A percentile compares a stretch with the other conserved stretches of the same genome.
Conservation (phyloP, 2,888 invertebrate species). For the Autographa pulchrina region DNA sequence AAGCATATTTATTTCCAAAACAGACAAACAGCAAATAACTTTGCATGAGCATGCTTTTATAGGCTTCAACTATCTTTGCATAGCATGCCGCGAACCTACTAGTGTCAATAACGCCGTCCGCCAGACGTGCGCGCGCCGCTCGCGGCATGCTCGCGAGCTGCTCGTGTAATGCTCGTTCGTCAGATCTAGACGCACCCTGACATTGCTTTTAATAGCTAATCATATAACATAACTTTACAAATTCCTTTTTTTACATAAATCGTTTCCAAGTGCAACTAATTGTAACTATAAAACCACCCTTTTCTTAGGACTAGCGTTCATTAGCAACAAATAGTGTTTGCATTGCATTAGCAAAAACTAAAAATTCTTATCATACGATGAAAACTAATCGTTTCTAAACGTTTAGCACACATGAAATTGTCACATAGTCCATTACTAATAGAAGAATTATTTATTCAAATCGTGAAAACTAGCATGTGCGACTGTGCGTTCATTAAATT, state of each 20-base stretch:
- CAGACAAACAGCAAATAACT: too few relatives aligned
- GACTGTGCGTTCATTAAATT: conserved; percentile 43
- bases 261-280: neutral
- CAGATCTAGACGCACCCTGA: too few relatives aligned
- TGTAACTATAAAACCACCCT: neutral
- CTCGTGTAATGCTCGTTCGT: too few relatives aligned
- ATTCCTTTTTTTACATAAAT: neutral
- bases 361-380: neutral
- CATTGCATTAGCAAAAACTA: neutral
- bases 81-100: too few relatives aligned
- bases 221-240: too few relatives aligned
- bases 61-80: too few relatives aligned
- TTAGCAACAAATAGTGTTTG: neutral
- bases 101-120: too few relatives aligned
- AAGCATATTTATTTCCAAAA: too few relatives aligned
- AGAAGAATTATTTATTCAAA: conserved; percentile 44
- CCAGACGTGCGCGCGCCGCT: too few relatives aligned
- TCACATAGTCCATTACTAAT: conserved; percentile 38
- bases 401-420: conserved; percentile 20
- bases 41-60: too few relatives aligned
- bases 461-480: conserved; percentile 31
- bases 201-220: too few relatives aligned
- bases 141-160: too few relatives aligned
- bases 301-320: neutral
- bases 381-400: neutral